Evolutionary conservation across 2,888 invertebrate species (phyloP).

Genomic region (Digitonthophagus gazella): DNA sequence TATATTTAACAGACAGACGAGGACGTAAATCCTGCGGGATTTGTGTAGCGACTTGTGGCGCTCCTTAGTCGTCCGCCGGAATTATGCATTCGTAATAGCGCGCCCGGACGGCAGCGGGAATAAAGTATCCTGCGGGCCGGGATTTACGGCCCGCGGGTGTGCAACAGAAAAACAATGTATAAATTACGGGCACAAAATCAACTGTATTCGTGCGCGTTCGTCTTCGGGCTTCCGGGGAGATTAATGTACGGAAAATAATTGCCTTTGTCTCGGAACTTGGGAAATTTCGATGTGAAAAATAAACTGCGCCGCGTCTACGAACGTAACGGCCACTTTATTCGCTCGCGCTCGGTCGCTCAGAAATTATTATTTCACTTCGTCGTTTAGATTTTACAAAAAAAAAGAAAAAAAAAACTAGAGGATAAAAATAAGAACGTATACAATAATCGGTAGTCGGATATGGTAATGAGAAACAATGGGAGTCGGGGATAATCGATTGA

Average conservation of each 20-base stretch:
- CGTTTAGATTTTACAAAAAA: neutral
- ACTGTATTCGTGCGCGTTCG: slow-evolving; percentile 8
- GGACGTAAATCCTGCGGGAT: slow-evolving; percentile 3
- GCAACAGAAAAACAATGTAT: slow-evolving; percentile 16
- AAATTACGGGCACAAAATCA: slow-evolving; percentile 17
- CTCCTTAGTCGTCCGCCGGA: neutral
- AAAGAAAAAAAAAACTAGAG: slow-evolving; percentile 2
- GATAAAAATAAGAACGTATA: neutral
- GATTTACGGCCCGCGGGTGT: slow-evolving; percentile 9
- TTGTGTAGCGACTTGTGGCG: slow-evolving; percentile 14
- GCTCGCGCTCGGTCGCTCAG: neutral
- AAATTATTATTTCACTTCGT: neutral
- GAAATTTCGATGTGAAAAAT: slow-evolving; percentile 18
- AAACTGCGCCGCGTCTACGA: neutral
- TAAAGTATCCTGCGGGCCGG: slow-evolving; percentile 12
- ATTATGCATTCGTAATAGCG: slow-evolving; percentile 13
- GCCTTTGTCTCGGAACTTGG: slow-evolving; percentile 19
- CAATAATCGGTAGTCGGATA: slow-evolving; percentile 24
- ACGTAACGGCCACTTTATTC: neutral
- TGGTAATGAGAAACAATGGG: slow-evolving; percentile 25
- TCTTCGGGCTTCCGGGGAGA: slow-evolving; percentile 5
- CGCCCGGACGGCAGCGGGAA: neutral
- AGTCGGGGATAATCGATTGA: slow-evolving; percentile 32
- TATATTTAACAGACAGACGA: neutral
- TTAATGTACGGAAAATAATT: slow-evolving; percentile 27